These are phyloP conservation scores for Odontomachus brunneus DNA, from an alignment of 1,140 invertebrate species.

Conservation along the genomic window DNA sequence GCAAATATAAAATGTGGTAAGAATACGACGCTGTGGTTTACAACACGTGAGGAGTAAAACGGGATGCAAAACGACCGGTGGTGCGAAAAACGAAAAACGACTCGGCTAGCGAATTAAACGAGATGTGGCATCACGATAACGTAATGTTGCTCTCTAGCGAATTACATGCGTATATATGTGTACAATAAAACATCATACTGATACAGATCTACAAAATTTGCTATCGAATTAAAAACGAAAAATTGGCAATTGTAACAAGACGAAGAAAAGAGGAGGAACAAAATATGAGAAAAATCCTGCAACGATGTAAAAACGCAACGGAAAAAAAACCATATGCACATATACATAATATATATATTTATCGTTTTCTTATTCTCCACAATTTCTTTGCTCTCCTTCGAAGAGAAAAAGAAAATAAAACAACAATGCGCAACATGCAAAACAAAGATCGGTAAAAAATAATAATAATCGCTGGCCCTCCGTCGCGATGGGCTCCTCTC, in stretches of 20 bases:
- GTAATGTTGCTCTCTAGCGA: too few species aligned
- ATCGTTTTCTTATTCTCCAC: conserved; percentile 72
- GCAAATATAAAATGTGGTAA: conserved; percentile 45
- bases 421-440: conserved; percentile 85
- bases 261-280: neutral
- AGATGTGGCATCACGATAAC: conserved; percentile 59
- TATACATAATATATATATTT: conserved; percentile 72
- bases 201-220: conserved; percentile 46
- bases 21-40: conserved; percentile 21
- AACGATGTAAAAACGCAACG: conserved; percentile 67
- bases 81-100: conserved; percentile 24
- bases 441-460: conserved; percentile 80
- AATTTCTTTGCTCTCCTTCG: conserved; percentile 68
- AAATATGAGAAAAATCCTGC: neutral
- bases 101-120: conserved; percentile 59
- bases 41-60: neutral
- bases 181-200: conserved; percentile 52
- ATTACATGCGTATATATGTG: neutral
- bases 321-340: conserved; percentile 70
- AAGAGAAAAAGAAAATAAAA: conserved; percentile 81
- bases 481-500: conserved; percentile 35
- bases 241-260: neutral
- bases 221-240: conserved; percentile 7
- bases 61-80: neutral
- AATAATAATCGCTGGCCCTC: conserved; percentile 69